phyloP scores from a whole-genome alignment of 2,888 invertebrate species.

The Chloromyia formosa region DNA sequence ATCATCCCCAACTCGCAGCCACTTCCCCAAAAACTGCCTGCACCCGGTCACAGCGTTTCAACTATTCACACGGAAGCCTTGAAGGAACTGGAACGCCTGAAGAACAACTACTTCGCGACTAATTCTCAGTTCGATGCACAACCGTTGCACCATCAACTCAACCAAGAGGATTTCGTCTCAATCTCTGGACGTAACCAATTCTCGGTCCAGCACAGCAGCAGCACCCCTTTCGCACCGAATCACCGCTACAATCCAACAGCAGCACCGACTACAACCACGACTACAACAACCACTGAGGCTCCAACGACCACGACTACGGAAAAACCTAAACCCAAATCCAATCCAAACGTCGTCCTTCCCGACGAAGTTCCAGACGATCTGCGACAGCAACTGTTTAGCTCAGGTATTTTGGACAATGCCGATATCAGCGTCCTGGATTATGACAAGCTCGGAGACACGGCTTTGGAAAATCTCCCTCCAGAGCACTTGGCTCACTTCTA shows the following conservation, averaged over 20 bases:
- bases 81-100: constrained; percentile 58
- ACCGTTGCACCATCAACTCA: constrained; percentile 46
- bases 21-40: constrained; percentile 47
- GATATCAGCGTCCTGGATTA: constrained; percentile 89
- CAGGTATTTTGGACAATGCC: constrained; percentile 86
- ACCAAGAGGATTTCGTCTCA: constrained; percentile 31
- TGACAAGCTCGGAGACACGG: constrained; percentile 87
- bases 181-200: constrained; percentile 24
- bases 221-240: constrained; percentile 49
- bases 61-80: constrained; percentile 63
- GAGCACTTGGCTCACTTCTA: constrained; percentile 89
- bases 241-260: constrained; percentile 22
- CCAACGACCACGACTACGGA: constrained; percentile 55
- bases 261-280: constrained; percentile 36
- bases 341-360: constrained; percentile 72
- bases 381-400: constrained; percentile 81
- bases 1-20: constrained; percentile 56
- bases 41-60: constrained; percentile 58
- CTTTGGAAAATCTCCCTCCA: constrained; percentile 82
- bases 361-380: constrained; percentile 91
- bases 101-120: constrained; percentile 40
- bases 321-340: constrained; percentile 56
- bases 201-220: constrained; percentile 34
- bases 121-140: constrained; percentile 30
- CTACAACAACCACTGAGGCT: constrained; percentile 54